Conservation (phyloP, 2,113 vertebrate species). For the Rynchops niger region DNA sequence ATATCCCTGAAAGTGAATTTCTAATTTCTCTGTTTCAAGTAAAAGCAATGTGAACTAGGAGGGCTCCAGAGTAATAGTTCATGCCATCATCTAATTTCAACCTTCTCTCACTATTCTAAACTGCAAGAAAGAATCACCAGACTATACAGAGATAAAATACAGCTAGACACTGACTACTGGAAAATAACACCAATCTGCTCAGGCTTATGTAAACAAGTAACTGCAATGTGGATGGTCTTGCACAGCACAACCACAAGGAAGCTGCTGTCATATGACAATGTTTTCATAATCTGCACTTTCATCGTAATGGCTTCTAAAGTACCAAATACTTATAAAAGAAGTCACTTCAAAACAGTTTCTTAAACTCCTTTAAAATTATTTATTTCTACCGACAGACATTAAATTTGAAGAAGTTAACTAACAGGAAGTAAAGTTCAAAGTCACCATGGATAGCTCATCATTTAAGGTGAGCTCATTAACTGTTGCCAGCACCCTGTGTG, state of each 20-base stretch:
- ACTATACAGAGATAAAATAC: background rate
- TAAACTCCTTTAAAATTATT: background rate
- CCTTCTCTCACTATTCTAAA: background rate
- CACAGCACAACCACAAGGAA: background rate
- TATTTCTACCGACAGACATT: background rate
- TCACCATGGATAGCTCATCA: background rate
- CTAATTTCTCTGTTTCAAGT: background rate
- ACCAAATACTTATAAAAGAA: background rate
- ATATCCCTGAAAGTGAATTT: background rate
- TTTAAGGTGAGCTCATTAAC: background rate
- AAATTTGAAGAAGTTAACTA: background rate
- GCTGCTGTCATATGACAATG: background rate
- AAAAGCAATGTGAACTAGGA: background rate
- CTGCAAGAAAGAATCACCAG: background rate
- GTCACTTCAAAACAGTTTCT: background rate
- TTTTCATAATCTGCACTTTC: background rate
- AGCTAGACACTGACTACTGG: background rate
- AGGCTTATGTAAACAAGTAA: background rate
- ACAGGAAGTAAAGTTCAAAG: background rate
- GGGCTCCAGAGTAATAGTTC: background rate
- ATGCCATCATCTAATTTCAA: background rate
- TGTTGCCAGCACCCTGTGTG: rapidly evolving
- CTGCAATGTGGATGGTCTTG: background rate
- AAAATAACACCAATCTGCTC: background rate
- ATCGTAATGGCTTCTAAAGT: background rate